Evolutionary conservation across 1,140 invertebrate genomes (phyloP).

Genomic region (Subanguina moxae): DNA sequence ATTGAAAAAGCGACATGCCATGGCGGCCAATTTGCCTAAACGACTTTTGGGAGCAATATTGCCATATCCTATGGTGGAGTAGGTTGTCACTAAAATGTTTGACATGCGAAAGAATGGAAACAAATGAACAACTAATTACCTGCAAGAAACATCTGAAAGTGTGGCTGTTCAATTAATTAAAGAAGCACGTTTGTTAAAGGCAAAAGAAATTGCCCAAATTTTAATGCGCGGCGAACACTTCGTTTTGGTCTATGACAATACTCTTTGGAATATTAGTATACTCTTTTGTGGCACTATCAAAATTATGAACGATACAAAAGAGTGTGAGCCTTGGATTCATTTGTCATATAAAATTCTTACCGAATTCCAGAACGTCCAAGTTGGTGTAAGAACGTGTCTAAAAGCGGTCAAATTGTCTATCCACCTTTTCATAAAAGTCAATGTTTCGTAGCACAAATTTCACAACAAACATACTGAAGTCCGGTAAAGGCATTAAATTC

Average conservation of each 20-base stretch:
- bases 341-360: conserved; percentile 19
- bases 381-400: conserved; percentile 50
- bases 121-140: background rate
- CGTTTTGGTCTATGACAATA: too few relatives aligned
- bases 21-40: conserved; percentile 52
- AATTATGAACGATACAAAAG: too few relatives aligned
- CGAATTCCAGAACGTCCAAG: conserved; percentile 59
- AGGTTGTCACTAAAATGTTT: conserved; percentile 51
- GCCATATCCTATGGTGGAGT: conserved; percentile 59
- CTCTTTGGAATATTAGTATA: too few relatives aligned
- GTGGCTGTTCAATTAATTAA: background rate
- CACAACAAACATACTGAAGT: conserved; percentile 27
- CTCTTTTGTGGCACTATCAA: too few relatives aligned
- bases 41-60: conserved; percentile 56
- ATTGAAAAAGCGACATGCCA: conserved; percentile 28
- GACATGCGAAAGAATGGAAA: background rate
- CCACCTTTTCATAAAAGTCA: too few relatives aligned
- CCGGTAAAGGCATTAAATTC: conserved; percentile 54
- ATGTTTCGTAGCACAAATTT: too few relatives aligned
- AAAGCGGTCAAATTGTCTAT: too few relatives aligned
- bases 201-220: too few relatives aligned
- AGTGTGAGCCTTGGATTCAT: too few relatives aligned
- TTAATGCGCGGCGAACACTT: too few relatives aligned
- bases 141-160: conserved; percentile 6
- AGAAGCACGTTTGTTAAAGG: background rate